Conservation (phyloP, 2,797 vertebrate species). For the Dendrocincla fuliginosa region DNA sequence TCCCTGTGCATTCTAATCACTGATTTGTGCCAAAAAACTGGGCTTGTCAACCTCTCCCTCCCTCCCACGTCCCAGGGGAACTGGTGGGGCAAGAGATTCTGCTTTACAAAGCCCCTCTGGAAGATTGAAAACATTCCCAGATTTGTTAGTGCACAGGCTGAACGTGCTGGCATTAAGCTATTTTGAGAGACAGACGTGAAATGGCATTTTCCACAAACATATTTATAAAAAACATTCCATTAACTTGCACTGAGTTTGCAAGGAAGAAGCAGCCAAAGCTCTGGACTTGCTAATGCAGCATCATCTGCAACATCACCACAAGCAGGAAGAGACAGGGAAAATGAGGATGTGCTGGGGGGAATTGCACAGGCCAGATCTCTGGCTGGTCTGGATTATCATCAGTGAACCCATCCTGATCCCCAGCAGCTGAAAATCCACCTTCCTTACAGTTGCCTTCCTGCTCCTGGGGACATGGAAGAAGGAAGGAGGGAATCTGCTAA, state of each 20-base stretch:
- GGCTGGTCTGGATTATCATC: not conserved
- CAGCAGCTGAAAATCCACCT: not conserved
- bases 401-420: not conserved
- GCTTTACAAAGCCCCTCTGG: not conserved
- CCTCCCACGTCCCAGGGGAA: not conserved
- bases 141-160: conserved; percentile 32
- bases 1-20: not conserved
- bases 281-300: not conserved
- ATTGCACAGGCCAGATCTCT: not conserved
- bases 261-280: not conserved
- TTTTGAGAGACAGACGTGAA: conserved; percentile 3
- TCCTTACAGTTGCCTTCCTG: not conserved
- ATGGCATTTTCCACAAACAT: not conserved
- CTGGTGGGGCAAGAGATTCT: not conserved
- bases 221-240: not conserved
- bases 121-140: conserved; percentile 10
- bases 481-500: conserved; percentile 5
- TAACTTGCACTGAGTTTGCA: not conserved
- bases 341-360: not conserved
- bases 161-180: not conserved
- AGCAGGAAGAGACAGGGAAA: not conserved
- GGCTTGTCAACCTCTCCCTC: conserved; percentile 14
- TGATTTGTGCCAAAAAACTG: not conserved
- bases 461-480: not conserved
- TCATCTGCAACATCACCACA: not conserved